Evolutionary conservation across 2,888 invertebrate species (phyloP).

Genomic region (Epinotia nisella): DNA sequence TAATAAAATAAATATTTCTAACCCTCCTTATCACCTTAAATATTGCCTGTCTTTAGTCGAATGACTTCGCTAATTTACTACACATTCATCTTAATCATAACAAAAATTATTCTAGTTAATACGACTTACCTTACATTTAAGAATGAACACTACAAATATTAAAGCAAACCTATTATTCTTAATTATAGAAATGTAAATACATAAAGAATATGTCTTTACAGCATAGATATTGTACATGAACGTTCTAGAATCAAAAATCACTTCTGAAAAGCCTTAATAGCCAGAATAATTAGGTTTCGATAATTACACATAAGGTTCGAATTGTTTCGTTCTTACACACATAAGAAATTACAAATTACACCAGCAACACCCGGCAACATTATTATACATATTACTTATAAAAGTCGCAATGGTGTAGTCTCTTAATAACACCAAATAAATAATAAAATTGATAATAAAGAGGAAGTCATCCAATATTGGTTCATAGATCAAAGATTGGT

Average conservation of each 20-base stretch:
- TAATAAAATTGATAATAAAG: not conserved
- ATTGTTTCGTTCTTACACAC: conserved; percentile 22
- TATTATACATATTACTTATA: not conserved
- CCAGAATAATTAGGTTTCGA: conserved; percentile 21
- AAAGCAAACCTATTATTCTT: conserved; percentile 72
- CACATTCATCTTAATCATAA: conserved; percentile 54
- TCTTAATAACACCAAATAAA: not conserved
- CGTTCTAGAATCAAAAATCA: conserved; percentile 30
- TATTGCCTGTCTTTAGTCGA: conserved; percentile 54
- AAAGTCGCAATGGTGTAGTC: not conserved
- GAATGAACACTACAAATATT: conserved; percentile 62
- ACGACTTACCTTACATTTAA: conserved; percentile 47
- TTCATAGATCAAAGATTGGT: not conserved
- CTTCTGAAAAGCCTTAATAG: conserved; percentile 24
- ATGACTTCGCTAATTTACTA: conserved; percentile 52
- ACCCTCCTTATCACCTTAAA: conserved; percentile 55
- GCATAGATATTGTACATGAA: conserved; percentile 61
- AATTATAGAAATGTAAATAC: conserved; percentile 74
- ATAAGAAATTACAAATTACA: not conserved
- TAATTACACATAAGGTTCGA: conserved; percentile 26
- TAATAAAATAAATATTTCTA: conserved; percentile 58
- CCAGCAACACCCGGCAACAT: not conserved
- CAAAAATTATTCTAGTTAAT: conserved; percentile 51
- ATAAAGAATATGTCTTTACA: conserved; percentile 65
- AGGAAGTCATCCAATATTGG: not conserved